Conservation (phyloP, 1,140 invertebrate species). For the Phymorhynchus buccinoides region DNA sequence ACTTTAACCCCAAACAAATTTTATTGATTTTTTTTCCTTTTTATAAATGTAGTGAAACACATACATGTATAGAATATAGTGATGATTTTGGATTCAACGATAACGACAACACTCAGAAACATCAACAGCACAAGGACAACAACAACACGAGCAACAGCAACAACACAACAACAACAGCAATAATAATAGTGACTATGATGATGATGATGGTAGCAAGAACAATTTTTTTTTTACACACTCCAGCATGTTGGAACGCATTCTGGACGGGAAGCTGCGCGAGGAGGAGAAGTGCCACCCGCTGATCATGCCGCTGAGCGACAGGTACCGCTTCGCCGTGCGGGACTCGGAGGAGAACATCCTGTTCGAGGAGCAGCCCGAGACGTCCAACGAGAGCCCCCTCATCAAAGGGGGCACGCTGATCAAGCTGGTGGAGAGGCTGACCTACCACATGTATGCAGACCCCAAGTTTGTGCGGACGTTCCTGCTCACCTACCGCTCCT, state of each 20-base stretch:
- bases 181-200: too few species aligned
- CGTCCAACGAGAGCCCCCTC: constrained; percentile 76
- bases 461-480: constrained; percentile 97
- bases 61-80: too few species aligned
- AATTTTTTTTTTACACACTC: too few species aligned
- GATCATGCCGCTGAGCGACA: constrained; percentile 84
- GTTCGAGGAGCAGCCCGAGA: constrained; percentile 88
- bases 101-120: too few species aligned
- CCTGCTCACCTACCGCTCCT: constrained; percentile 92
- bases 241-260: constrained; percentile 88
- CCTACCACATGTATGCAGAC: constrained; percentile 98
- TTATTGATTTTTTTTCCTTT: too few species aligned
- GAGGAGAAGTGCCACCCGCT: constrained; percentile 95
- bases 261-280: constrained; percentile 91
- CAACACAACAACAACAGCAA: too few species aligned
- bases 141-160: too few species aligned
- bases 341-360: constrained; percentile 94
- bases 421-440: constrained; percentile 96
- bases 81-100: too few species aligned
- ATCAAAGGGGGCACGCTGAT: constrained; percentile 88
- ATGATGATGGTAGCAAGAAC: too few species aligned
- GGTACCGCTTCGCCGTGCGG: constrained; percentile 89
- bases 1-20: too few species aligned
- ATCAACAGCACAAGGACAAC: too few species aligned
- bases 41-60: too few species aligned